These are phyloP conservation scores for Ophion ellenae DNA, from an alignment of 2,888 invertebrate species.

Conservation along the genomic window DNA sequence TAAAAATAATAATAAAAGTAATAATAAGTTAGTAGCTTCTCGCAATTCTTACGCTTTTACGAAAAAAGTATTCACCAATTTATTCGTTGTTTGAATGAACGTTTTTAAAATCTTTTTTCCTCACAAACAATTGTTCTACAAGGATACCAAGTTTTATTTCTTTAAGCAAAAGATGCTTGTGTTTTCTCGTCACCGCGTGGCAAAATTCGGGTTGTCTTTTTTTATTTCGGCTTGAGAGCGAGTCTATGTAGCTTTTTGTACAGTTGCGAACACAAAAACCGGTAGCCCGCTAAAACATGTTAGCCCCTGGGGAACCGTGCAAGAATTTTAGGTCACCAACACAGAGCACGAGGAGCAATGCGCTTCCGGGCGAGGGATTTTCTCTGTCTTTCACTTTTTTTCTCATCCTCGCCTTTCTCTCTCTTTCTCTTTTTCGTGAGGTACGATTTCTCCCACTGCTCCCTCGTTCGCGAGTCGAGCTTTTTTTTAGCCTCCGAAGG, in stretches of 20 bases:
- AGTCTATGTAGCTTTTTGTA: constrained; percentile 1
- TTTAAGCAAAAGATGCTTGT: neutral
- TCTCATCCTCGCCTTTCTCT: constrained; percentile 30
- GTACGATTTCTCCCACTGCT: constrained; percentile 35
- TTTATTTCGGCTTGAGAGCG: neutral
- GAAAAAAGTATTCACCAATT: neutral
- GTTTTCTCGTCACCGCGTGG: neutral
- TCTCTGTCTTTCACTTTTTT: constrained; percentile 59
- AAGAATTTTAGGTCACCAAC: constrained; percentile 64
- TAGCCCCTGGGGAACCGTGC: constrained; percentile 42
- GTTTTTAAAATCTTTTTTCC: neutral
- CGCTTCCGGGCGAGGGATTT: constrained; percentile 39
- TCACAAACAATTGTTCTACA: neutral
- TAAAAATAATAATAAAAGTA: too few species aligned
- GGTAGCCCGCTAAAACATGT: constrained; percentile 14
- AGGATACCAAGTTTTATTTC: neutral
- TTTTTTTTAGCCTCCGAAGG: constrained; percentile 34
- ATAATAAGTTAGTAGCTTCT: neutral
- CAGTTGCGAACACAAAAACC: constrained; percentile 4
- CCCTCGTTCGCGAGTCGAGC: constrained; percentile 46
- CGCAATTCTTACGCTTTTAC: neutral
- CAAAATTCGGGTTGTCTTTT: constrained; percentile 12
- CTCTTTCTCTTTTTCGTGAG: constrained; percentile 33
- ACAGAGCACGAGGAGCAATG: constrained; percentile 11
- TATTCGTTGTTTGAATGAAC: neutral